Percentiles rank a stretch among this genome's conserved stretches.
Conservation (phyloP, 2,888 invertebrate genomes). For the Erebia epiphron region DNA sequence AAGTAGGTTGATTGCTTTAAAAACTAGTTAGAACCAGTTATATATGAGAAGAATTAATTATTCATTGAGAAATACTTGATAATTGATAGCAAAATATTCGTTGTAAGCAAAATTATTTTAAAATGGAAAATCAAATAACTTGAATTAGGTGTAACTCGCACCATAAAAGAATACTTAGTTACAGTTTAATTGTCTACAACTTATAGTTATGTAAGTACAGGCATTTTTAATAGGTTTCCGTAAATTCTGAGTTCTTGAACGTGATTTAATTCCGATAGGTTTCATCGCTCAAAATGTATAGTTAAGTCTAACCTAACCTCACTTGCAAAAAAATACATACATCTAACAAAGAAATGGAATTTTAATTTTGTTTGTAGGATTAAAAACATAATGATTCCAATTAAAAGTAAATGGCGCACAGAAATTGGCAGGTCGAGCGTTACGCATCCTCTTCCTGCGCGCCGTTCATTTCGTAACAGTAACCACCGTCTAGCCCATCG, state of each 20-base stretch:
- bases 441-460: constrained; percentile 74
- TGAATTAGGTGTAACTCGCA: not conserved
- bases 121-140: not conserved
- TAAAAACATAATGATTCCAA: constrained; percentile 18
- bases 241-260: too few species aligned
- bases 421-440: constrained; percentile 45
- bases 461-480: constrained; percentile 66
- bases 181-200: too few species aligned
- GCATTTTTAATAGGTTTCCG: too few species aligned
- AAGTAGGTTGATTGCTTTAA: constrained; percentile 24
- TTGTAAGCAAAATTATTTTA: not conserved
- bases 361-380: not conserved
- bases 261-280: too few species aligned
- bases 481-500: constrained; percentile 59
- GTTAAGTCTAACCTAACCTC: too few species aligned
- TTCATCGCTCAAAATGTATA: too few species aligned
- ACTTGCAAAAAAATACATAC: not conserved
- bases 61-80: constrained; percentile 23
- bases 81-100: constrained; percentile 15
- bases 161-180: too few species aligned
- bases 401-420: constrained; percentile 49
- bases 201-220: too few species aligned
- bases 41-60: constrained; percentile 21
- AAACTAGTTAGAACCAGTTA: constrained; percentile 31
- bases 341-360: not conserved